A percentile compares a stretch with the other conserved stretches of the same genome.
These are phyloP conservation scores for Cyclina sinensis DNA, from an alignment of 1,140 invertebrate species.

Conservation along the genomic window DNA sequence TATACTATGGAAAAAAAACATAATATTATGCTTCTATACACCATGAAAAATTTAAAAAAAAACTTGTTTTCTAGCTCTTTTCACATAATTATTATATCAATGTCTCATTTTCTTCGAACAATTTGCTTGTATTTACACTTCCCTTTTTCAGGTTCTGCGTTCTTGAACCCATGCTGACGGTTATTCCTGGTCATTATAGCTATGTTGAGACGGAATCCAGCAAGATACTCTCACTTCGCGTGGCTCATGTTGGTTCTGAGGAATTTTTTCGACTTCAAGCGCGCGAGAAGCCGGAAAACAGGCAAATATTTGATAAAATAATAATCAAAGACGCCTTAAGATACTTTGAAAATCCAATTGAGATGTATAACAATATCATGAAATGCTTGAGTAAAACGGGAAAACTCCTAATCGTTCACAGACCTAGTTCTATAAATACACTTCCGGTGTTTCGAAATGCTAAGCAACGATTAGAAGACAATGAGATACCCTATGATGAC, in stretches of 20 bases:
- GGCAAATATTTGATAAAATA: conserved; percentile 81
- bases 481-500: conserved; percentile 80
- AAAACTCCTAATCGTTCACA: conserved; percentile 81
- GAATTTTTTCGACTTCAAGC: conserved; percentile 80
- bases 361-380: conserved; percentile 79
- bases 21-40: too few species aligned
- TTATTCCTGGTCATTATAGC: conserved; percentile 83
- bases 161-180: conserved; percentile 79
- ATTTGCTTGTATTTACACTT: too few species aligned
- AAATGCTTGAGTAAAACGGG: conserved; percentile 74
- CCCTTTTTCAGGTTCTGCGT: conserved; percentile 79
- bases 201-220: conserved; percentile 80
- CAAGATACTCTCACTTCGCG: conserved; percentile 79
- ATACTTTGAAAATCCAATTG: conserved; percentile 80
- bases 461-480: conserved; percentile 78
- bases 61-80: too few species aligned
- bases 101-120: too few species aligned
- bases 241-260: conserved; percentile 83
- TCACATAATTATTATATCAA: too few species aligned
- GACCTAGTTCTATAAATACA: conserved; percentile 79
- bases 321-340: conserved; percentile 81
- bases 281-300: conserved; percentile 69
- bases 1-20: too few species aligned
- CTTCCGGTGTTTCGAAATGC: conserved; percentile 80
- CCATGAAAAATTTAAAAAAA: too few species aligned